Conservation (phyloP, 2,113 vertebrate species). For the Indicator indicator region DNA sequence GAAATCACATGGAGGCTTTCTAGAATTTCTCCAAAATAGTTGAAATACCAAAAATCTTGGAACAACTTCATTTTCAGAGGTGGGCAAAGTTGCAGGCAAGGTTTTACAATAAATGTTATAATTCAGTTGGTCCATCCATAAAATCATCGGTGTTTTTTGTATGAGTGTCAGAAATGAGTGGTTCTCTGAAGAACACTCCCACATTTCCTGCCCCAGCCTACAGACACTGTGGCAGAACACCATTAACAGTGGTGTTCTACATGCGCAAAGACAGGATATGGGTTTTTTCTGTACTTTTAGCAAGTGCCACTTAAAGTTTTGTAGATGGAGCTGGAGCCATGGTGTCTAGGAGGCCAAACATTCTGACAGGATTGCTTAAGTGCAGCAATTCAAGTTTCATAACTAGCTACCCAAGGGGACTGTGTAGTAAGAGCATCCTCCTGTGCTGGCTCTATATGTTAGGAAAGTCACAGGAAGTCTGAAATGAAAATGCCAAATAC, state of each 20-base stretch:
- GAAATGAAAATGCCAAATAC: constrained; percentile 69
- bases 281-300: constrained; percentile 84
- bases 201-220: constrained; percentile 33
- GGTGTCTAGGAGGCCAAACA: constrained; percentile 79
- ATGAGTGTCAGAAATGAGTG: not conserved
- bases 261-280: constrained; percentile 86
- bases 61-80: not conserved
- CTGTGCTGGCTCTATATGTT: constrained; percentile 44
- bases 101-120: not conserved
- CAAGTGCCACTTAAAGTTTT: constrained; percentile 82
- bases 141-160: accelerated
- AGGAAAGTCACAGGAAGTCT: constrained; percentile 71
- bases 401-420: constrained; percentile 72
- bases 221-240: constrained; percentile 73
- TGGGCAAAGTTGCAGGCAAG: not conserved
- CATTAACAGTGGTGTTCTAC: constrained; percentile 75
- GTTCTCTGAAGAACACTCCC: not conserved
- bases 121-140: not conserved
- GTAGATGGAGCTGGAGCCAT: constrained; percentile 86
- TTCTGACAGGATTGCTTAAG: constrained; percentile 80
- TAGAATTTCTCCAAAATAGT: not conserved
- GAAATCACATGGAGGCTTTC: not conserved
- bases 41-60: not conserved
- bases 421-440: constrained; percentile 64
- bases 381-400: constrained; percentile 79